Base-by-base conservation (phyloP, 2,113 vertebrate species). In the Odocoileus virginianus region DNA sequence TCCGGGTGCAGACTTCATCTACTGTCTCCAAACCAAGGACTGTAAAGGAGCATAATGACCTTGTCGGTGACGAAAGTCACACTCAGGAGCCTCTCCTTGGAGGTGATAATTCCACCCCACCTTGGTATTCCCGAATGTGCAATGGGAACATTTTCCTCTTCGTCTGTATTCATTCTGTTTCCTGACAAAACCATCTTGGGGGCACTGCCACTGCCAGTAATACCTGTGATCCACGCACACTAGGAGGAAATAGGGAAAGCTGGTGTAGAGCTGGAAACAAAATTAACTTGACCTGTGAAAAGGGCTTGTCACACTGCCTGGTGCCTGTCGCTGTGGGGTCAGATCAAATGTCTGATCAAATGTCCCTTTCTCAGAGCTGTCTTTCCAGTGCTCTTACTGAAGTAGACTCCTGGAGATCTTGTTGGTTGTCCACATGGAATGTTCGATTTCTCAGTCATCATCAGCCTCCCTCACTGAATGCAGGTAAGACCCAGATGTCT, bases 381-480 rank as follows among this genome's bases (percentile, higher is more conserved):
- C 79, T 81, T 60, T 25, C 17, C 17, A 7, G 33, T 5, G 19
- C 27, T 89, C 21, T 83, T 47, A 28, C 17, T 23, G 30, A 40
- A 57, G 25, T 13, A 36, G 43, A 17, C 27, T 54, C 47, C 4
- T 12, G 10, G 11, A 47, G 78, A 33, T 10, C 15, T n/a, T 0
- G 28, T 15, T 13, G 52, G 10, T 1, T 16, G 12, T 33, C 13
- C 14, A 0, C n/a, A 1, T 9, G 11, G 12, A 55, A 27, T 16
- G 3, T 25, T 15, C 30, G 13, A 23, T 79, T 13, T 11, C 13
- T 36, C 78, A 17, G 6, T 86, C 28, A 40, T 25, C 1, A 1
- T 40, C 55, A 8, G 36, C 89, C 17, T 83, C 58, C n/a, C 27
- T 36, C 57, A 27, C 43, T 57, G 60, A 40, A 15, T 5, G 23